Conservation (phyloP, 1,140 invertebrate species). For the Asbolus verrucosus region DNA sequence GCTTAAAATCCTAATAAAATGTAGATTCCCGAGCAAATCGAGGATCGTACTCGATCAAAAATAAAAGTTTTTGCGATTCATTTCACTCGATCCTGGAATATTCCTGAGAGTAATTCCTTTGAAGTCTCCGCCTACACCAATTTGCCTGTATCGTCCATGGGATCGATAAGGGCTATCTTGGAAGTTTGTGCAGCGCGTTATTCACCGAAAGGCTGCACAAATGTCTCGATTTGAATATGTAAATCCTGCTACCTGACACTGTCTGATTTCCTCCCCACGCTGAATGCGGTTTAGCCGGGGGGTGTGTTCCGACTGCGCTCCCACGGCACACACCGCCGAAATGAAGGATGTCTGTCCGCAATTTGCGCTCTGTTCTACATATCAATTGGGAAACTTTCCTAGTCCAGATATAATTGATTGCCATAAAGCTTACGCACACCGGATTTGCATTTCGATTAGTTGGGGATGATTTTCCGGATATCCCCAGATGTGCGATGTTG, state of each 20-base stretch:
- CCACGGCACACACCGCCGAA: slow-evolving; percentile 10
- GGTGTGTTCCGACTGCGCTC: slow-evolving; percentile 18
- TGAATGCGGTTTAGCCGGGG: slow-evolving; percentile 8
- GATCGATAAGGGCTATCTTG: slow-evolving; percentile 22
- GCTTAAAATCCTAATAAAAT: slow-evolving; percentile 22
- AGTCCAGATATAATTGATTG: slow-evolving; percentile 31
- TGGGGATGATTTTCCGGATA: neutral
- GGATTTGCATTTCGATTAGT: slow-evolving; percentile 32
- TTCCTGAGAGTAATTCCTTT: slow-evolving; percentile 26
- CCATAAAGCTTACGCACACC: slow-evolving; percentile 8
- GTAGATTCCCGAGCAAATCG: slow-evolving; percentile 10
- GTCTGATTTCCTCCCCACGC: slow-evolving; percentile 28
- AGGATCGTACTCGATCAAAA: slow-evolving; percentile 14
- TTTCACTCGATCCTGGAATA: slow-evolving; percentile 10
- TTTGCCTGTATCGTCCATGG: slow-evolving; percentile 1
- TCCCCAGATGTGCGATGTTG: neutral
- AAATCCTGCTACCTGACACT: slow-evolving; percentile 37
- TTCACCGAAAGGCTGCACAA: slow-evolving; percentile 32
- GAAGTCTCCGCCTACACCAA: slow-evolving; percentile 21
- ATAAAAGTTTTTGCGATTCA: slow-evolving; percentile 32
- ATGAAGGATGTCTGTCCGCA: slow-evolving; percentile 9
- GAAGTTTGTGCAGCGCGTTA: slow-evolving; percentile 24
- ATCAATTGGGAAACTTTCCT: slow-evolving; percentile 28
- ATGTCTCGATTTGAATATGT: slow-evolving; percentile 38
- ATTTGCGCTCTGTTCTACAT: slow-evolving; percentile 18